phyloP scores from a whole-genome alignment of 2,113 vertebrate species.

The Acrocephalus kingi region DNA sequence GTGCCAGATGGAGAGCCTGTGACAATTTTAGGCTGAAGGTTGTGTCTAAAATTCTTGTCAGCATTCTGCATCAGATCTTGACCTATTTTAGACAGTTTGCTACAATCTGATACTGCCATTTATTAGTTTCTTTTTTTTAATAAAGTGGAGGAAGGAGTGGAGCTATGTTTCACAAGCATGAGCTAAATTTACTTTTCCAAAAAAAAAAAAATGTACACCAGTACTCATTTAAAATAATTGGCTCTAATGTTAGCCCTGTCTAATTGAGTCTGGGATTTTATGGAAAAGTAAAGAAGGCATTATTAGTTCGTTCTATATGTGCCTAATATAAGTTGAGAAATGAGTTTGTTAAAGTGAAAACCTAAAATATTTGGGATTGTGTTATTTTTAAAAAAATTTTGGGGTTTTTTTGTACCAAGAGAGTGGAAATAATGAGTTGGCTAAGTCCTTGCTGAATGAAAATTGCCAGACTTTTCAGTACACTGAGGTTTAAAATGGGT shows the following conservation, averaged over 20 bases:
- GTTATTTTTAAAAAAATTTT: background rate
- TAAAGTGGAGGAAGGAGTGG: background rate
- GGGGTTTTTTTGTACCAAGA: background rate
- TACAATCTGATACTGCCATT: background rate
- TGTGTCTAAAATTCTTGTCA: constrained; percentile 11
- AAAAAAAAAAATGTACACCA: background rate
- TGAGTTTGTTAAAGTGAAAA: background rate
- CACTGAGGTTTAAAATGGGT: background rate
- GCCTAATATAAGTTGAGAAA: background rate
- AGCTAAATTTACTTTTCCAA: background rate
- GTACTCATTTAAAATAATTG: background rate
- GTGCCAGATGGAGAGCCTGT: constrained; percentile 24
- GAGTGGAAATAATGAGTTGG: background rate
- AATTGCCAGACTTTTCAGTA: background rate
- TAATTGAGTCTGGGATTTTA: background rate
- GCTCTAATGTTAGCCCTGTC: background rate
- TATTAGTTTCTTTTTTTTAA: background rate
- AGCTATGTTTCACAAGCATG: background rate
- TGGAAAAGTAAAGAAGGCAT: background rate
- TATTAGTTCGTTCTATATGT: background rate
- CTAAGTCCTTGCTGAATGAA: background rate
- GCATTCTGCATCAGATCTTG: constrained; percentile 22
- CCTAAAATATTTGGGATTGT: background rate
- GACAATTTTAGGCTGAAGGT: constrained; percentile 39
- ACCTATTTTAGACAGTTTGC: constrained; percentile 18